Evolutionary conservation across 2,113 vertebrate genomes (phyloP).

Genomic region (Sander lucioperca): DNA sequence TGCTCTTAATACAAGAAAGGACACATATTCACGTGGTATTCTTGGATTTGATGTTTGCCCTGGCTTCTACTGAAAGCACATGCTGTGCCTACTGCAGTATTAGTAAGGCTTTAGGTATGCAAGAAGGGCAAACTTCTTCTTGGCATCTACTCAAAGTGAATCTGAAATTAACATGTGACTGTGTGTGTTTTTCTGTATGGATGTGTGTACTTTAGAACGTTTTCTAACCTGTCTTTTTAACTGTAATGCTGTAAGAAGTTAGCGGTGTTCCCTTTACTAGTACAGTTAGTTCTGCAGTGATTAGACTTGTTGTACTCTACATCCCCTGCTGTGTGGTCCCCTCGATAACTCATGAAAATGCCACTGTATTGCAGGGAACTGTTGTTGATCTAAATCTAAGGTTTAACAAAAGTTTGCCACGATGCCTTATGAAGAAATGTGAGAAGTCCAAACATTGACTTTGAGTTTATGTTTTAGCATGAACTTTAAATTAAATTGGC

Average conservation of each 20-base stretch:
- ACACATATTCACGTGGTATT: slow-evolving; percentile 35
- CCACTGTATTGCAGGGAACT: background rate
- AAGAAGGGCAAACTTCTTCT: slow-evolving; percentile 17
- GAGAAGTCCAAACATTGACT: background rate
- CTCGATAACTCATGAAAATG: slow-evolving; percentile 8
- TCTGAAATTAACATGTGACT: slow-evolving; percentile 14
- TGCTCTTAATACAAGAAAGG: slow-evolving; percentile 8
- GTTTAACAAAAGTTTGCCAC: background rate
- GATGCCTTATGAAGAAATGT: background rate
- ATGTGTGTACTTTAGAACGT: background rate
- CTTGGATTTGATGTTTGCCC: slow-evolving; percentile 39
- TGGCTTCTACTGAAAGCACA: slow-evolving; percentile 39
- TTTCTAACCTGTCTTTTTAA: background rate
- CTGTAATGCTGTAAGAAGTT: slow-evolving; percentile 23
- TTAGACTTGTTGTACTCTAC: background rate
- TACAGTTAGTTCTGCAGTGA: background rate
- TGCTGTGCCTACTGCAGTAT: slow-evolving; percentile 38
- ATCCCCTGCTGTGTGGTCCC: background rate
- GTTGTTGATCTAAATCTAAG: background rate
- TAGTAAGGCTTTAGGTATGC: slow-evolving; percentile 50
- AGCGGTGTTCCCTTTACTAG: slow-evolving; percentile 17
- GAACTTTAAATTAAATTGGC: slow-evolving; percentile 40
- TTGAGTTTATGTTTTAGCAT: slow-evolving; percentile 17
- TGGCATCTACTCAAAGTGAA: slow-evolving; percentile 25
- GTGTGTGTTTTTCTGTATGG: background rate